Evolutionary conservation across 2,113 vertebrate genomes (phyloP).

Genomic region (Neopipo cinnamomea): DNA sequence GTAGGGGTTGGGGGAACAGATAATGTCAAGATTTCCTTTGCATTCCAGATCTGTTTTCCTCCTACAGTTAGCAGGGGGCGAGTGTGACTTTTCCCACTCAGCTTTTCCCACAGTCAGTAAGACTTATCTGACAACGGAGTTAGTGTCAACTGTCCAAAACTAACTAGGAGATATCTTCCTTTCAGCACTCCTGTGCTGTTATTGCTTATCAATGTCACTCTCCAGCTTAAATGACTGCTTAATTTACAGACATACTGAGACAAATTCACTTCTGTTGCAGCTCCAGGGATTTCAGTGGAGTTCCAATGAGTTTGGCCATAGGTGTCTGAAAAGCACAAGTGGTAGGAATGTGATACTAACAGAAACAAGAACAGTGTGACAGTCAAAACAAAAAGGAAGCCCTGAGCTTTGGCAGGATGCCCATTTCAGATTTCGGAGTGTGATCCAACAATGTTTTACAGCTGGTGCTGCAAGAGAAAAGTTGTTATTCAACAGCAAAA

Average conservation of each 20-base stretch:
- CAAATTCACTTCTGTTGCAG: slow-evolving; percentile 31
- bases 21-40: slow-evolving; percentile 55
- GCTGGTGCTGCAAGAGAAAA: slow-evolving; percentile 13
- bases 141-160: slow-evolving; percentile 69
- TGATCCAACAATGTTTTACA: slow-evolving; percentile 38
- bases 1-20: slow-evolving; percentile 29
- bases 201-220: slow-evolving; percentile 55
- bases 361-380: slow-evolving; percentile 9
- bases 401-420: slow-evolving; percentile 31
- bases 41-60: slow-evolving; percentile 56
- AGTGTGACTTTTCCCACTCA: slow-evolving; percentile 61
- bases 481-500: not conserved
- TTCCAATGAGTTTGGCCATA: not conserved
- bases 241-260: slow-evolving; percentile 46
- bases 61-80: not conserved
- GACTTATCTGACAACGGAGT: slow-evolving; percentile 54
- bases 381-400: slow-evolving; percentile 39
- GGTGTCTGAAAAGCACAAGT: slow-evolving; percentile 30
- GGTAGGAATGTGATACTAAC: slow-evolving; percentile 45
- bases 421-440: slow-evolving; percentile 29
- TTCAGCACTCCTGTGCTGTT: slow-evolving; percentile 50
- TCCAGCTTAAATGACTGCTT: slow-evolving; percentile 54
- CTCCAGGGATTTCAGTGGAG: not conserved
- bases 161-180: slow-evolving; percentile 70
- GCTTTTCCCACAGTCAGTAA: slow-evolving; percentile 63